Evolutionary conservation across 2,113 vertebrate species (phyloP), one percentile per base, ranked within the genome.

Genomic region (Pterocles orientalis): DNA sequence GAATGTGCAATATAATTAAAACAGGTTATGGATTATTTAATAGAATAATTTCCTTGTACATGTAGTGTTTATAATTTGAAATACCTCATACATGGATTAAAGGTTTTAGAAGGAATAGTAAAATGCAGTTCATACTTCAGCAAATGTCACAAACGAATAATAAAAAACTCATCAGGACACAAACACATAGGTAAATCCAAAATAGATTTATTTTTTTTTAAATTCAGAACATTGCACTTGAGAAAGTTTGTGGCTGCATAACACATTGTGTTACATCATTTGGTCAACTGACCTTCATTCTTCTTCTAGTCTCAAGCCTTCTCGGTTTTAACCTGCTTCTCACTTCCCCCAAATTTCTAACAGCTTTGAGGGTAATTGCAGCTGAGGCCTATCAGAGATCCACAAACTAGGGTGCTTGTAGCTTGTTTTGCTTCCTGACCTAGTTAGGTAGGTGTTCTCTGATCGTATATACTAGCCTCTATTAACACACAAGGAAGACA

Each of bases 291-390:
- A 36, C 18, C 26, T 88, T 34, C n/a, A 50, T 47, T 95, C 36
- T 10, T 79, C 11, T 50, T 72, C 4, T 76, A 18, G 10, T 64
- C 26, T 72, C 34, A 70, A n/a, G 4, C 56, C 36, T 34, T 69
- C 41, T 92, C 47, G 58, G 6, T 90, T 77, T 90, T 81, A 86
- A 92, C 86, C 76, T 92, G 47, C 62, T 95, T 92, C 56, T 94
- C 88, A 68, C 51, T 88, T 96, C 72, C 47, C 16, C 47, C 31
- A 25, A 88, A 83, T 75, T 77, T 78, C 39, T 90, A 66, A 39
- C 64, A 94, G 5, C 50, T 92, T 77, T 78, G 56, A 83, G 68
- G 33, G 28, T 88, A 66, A 39, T 31, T 78, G 72, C 76, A 94
- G 47, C 64, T 86, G 69, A 89, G n/a, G 20, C 20, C 23, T 95